Conservation (phyloP, 2,797 vertebrate genomes). For the Leptodactylus fallax region DNA sequence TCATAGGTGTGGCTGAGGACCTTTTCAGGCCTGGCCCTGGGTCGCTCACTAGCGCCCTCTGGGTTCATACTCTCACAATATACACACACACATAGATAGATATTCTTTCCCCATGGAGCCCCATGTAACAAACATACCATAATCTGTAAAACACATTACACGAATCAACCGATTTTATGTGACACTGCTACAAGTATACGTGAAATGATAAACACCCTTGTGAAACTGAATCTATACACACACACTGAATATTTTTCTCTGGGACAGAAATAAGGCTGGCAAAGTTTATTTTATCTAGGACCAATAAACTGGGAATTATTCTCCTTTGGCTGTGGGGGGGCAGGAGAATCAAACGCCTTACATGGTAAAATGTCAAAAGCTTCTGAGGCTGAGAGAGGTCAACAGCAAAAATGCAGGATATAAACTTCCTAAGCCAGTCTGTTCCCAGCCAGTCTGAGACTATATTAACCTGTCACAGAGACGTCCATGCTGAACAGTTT, state of each 20-base stretch:
- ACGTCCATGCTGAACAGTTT: slow-evolving; percentile 7
- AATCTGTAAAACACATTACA: not conserved
- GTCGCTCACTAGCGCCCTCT: too few species aligned
- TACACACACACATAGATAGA: too few species aligned
- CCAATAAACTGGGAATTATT: slow-evolving; percentile 31
- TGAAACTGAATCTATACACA: not conserved
- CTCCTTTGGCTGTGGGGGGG: slow-evolving; percentile 13
- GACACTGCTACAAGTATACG: not conserved
- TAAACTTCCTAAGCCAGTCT: slow-evolving; percentile 50
- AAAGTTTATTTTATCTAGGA: slow-evolving; percentile 51
- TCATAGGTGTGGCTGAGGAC: too few species aligned
- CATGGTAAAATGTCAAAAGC: slow-evolving; percentile 54
- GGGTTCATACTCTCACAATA: too few species aligned
- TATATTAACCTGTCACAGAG: slow-evolving; percentile 58
- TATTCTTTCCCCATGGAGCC: not conserved
- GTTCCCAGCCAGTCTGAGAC: slow-evolving; percentile 36
- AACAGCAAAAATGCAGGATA: slow-evolving; percentile 53
- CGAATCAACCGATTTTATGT: not conserved
- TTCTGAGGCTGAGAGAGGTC: slow-evolving; percentile 46
- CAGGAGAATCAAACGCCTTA: slow-evolving; percentile 49
- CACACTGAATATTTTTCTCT: not conserved
- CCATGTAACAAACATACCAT: not conserved
- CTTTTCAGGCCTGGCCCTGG: too few species aligned
- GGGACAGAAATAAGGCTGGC: not conserved
- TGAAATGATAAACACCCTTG: not conserved